Base-by-base conservation (phyloP, 2,797 vertebrate species). In the Eutrigla gurnardus region DNA sequence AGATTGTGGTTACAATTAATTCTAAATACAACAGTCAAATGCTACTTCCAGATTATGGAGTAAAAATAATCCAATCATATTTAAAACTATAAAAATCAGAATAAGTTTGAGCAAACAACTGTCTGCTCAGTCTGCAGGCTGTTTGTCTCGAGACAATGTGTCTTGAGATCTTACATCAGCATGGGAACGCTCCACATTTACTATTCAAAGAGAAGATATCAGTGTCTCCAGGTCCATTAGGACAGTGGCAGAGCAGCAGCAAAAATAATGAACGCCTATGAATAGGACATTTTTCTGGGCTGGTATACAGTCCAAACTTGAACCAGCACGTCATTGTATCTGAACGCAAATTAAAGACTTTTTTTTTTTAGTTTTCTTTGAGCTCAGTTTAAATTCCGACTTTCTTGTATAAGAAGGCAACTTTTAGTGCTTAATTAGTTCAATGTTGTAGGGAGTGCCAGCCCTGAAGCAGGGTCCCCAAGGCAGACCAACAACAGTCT, bases 401-500 rank as follows among this genome's bases (percentile, higher is more conserved):
- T 86, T 80, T 81, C 17, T 73, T 66, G 36, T 77, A 43, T 57
- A 69, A 82, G 75, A 73, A 60, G 36, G 63, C 25, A 88, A 84
- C 78, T 90, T 88, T 87, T 81, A 74, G 75, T 50, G 64, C 68
- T 78, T 91, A 90, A 91, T 92, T 88, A 86, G 84, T 88, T 87
- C 35, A 83, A 64, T 77, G 11, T 77, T 65, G 60, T 32, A 65
- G 77, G 57, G 70, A 74, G 77, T 74, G 66, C 55, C 64, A 70
- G 70, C 71, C 77, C 73, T 65, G 73, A 84, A 71, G 82, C 81
- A 55, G 76, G 60, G 80, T 92, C 86, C 90, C 87, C 54, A 82
- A 50, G 76, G 88, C 77, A 65, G 82, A 86, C 72, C 73, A 80
- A 86, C 87, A 87, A 88, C 92, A 90, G 89, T 86, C 84, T 93